A percentile compares a stretch with the other conserved stretches of the same genome.
These are phyloP conservation scores for Chaetops frenatus DNA, from an alignment of 2,113 vertebrate genomes.

Conservation along the genomic window DNA sequence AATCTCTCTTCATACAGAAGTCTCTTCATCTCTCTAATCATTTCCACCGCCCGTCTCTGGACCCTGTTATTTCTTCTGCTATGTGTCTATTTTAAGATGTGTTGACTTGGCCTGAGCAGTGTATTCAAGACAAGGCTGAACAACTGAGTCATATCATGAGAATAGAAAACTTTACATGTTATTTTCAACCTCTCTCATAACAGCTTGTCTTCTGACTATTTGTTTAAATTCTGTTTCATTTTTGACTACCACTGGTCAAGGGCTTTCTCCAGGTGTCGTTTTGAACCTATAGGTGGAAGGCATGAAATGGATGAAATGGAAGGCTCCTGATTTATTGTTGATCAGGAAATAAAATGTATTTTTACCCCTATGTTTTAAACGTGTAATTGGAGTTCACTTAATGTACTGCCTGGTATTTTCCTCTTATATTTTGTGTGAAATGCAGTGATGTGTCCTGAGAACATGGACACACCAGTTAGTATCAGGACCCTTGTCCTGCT, in stretches of 20 bases:
- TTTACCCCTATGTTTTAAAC: neutral
- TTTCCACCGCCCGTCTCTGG: slow-evolving; percentile 53
- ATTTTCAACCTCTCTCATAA: neutral
- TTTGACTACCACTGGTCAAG: neutral
- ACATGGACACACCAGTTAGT: neutral
- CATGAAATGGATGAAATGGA: neutral
- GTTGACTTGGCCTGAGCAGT: slow-evolving; percentile 43
- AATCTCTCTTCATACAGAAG: slow-evolving; percentile 62
- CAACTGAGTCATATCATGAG: neutral
- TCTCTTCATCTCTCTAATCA: slow-evolving; percentile 57
- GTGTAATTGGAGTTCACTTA: neutral
- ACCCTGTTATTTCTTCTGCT: slow-evolving; percentile 57
- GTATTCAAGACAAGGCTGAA: slow-evolving; percentile 37
- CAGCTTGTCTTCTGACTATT: neutral
- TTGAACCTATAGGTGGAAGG: neutral
- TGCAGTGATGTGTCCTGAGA: neutral
- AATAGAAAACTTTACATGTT: neutral
- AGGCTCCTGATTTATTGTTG: neutral
- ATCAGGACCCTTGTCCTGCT: neutral
- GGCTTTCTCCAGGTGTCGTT: neutral
- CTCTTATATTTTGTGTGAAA: neutral
- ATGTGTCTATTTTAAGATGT: slow-evolving; percentile 56
- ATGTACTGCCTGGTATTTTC: neutral
- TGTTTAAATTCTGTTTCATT: neutral
- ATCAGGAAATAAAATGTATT: neutral